A percentile compares a stretch with the other conserved stretches of the same genome.
Evolutionary conservation across 2,797 vertebrate species (phyloP).

Genomic region (Amphiprion clarkii): DNA sequence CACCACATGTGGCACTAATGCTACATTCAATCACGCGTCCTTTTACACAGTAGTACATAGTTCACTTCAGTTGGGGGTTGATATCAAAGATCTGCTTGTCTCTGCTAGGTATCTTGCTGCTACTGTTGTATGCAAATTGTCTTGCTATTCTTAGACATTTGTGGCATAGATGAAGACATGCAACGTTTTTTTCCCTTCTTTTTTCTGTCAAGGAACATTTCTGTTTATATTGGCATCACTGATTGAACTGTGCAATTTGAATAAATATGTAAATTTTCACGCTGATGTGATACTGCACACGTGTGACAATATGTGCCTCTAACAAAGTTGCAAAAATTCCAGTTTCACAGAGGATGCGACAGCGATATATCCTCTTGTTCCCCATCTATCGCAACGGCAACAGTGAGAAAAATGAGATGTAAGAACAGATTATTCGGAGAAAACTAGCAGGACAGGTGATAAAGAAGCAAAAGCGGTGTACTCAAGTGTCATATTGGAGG

Average conservation of each 20-base stretch:
- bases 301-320: not conserved
- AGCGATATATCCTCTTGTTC: not conserved
- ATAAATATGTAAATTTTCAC: slow-evolving; percentile 13
- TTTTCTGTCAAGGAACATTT: slow-evolving; percentile 19
- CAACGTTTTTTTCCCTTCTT: not conserved
- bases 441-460: slow-evolving; percentile 36
- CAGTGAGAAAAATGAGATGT: slow-evolving; percentile 21
- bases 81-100: slow-evolving; percentile 27
- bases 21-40: slow-evolving; percentile 14
- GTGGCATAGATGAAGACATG: slow-evolving; percentile 18
- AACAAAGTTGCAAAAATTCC: not conserved
- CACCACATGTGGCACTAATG: slow-evolving; percentile 20
- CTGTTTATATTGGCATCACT: not conserved
- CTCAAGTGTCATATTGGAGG: slow-evolving; percentile 37
- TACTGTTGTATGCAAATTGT: slow-evolving; percentile 60
- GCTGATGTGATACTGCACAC: not conserved
- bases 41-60: slow-evolving; percentile 9
- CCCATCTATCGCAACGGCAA: slow-evolving; percentile 24
- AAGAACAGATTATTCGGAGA: slow-evolving; percentile 17
- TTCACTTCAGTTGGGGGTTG: not conserved
- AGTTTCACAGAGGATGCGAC: slow-evolving; percentile 4
- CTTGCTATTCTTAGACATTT: slow-evolving; percentile 50
- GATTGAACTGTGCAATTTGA: slow-evolving; percentile 3
- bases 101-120: slow-evolving; percentile 20
- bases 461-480: slow-evolving; percentile 21